Conservation (phyloP, 2,113 vertebrate genomes). For the Dermatemys mawii region DNA sequence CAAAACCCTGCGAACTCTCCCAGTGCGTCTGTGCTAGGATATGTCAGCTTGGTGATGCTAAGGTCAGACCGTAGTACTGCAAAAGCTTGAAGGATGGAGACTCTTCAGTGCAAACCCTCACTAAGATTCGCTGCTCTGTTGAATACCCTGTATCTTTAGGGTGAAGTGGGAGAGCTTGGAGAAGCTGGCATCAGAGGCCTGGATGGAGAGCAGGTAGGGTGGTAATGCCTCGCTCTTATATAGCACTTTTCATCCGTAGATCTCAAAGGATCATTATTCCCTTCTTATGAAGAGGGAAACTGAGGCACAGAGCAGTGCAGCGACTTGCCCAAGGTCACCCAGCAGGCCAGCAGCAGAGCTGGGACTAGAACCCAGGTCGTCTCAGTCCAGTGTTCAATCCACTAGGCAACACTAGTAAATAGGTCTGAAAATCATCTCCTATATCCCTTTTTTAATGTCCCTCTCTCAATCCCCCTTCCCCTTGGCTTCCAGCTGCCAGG, state of each 20-base stretch:
- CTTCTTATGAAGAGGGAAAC: background rate
- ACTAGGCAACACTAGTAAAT: background rate
- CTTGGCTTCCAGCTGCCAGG: background rate
- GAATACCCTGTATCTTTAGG: constrained; percentile 37
- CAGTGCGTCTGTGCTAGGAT: background rate
- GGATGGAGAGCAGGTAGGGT: constrained; percentile 74
- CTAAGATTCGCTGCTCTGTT: accelerated
- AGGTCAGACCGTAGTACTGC: background rate
- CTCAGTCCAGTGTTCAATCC: background rate
- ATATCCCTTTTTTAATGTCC: background rate
- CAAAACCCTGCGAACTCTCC: background rate
- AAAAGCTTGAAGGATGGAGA: accelerated
- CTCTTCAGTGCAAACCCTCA: accelerated
- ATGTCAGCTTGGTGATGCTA: background rate
- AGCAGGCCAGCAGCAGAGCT: background rate
- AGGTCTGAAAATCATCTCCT: background rate
- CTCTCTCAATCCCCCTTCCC: background rate
- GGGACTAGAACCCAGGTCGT: background rate
- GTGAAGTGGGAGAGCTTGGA: constrained; percentile 19
- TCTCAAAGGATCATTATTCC: background rate
- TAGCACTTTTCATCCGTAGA: background rate
- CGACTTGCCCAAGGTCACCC: background rate
- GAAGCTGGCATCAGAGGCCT: constrained; percentile 35
- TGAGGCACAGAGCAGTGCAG: background rate
- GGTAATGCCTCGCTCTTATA: background rate